Conservation (phyloP, 2,797 vertebrate species). For the Karalla daura region DNA sequence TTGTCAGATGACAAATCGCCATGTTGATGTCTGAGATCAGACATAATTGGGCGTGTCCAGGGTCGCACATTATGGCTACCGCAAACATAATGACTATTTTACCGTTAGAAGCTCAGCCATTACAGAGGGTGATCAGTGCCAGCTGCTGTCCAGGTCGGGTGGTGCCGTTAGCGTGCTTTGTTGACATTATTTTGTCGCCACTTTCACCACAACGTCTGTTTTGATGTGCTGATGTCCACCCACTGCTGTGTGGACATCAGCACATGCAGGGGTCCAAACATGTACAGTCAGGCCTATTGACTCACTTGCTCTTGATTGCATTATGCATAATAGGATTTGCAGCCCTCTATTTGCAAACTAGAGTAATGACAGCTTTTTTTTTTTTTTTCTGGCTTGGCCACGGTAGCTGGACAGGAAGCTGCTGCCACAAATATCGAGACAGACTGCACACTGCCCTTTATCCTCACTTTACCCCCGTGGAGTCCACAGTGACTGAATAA, state of each 20-base stretch:
- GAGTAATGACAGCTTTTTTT: constrained; percentile 52
- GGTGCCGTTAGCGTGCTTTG: neutral
- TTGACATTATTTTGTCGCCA: constrained; percentile 21
- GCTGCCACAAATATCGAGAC: constrained; percentile 42
- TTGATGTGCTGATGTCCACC: constrained; percentile 8
- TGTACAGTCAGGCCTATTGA: constrained; percentile 9
- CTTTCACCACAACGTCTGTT: constrained; percentile 18
- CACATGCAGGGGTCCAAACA: neutral
- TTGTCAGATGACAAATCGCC: no score
- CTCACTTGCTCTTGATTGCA: constrained; percentile 49
- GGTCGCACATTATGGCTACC: no score
- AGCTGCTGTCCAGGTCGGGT: constrained; percentile 20
- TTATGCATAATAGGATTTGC: constrained; percentile 61
- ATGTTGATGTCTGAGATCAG: no score
- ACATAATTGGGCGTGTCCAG: no score
- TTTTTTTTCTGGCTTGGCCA: constrained; percentile 41
- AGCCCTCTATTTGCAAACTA: constrained; percentile 47
- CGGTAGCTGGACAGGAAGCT: constrained; percentile 12
- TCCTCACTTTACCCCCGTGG: constrained; percentile 25
- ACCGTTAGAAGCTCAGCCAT: neutral
- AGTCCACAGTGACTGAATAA: neutral
- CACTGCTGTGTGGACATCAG: constrained; percentile 20
- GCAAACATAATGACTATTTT: constrained; percentile 33
- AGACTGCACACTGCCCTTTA: constrained; percentile 33
- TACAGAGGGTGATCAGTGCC: constrained; percentile 3